Evolutionary conservation across 2,888 invertebrate genomes (phyloP).

Genomic region (Epinotia bilunana): DNA sequence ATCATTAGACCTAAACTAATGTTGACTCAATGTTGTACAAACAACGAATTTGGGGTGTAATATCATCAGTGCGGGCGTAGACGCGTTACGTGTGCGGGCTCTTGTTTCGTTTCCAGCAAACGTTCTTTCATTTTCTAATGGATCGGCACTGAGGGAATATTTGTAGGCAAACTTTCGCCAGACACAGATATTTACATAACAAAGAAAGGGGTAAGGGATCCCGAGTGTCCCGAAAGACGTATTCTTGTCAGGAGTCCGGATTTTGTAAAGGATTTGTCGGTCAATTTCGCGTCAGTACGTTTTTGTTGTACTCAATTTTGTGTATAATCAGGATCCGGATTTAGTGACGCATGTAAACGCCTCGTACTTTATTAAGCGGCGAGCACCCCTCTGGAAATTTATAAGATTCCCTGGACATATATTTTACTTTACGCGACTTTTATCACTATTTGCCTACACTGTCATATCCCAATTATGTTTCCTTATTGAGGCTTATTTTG

Average conservation of each 20-base stretch:
- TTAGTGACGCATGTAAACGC: slow-evolving; percentile 55
- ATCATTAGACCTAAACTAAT: slow-evolving; percentile 79
- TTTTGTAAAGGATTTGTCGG: slow-evolving; percentile 74
- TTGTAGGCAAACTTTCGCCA: slow-evolving; percentile 74
- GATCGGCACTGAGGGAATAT: slow-evolving; percentile 72
- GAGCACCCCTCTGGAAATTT: slow-evolving; percentile 53
- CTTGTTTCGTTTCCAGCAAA: slow-evolving; percentile 68
- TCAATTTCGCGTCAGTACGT: slow-evolving; percentile 69
- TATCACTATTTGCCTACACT: background rate
- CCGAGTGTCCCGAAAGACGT: slow-evolving; percentile 68
- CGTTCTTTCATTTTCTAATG: slow-evolving; percentile 81
- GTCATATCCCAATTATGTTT: background rate
- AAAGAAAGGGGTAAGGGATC: slow-evolving; percentile 74
- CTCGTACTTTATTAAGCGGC: slow-evolving; percentile 59
- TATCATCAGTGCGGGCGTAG: slow-evolving; percentile 56
- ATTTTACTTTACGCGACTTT: background rate
- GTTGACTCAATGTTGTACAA: slow-evolving; percentile 69
- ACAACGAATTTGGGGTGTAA: slow-evolving; percentile 67
- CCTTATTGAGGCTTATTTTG: background rate
- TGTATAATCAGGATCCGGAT: slow-evolving; percentile 60
- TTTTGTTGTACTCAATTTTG: slow-evolving; percentile 65
- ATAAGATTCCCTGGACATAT: slow-evolving; percentile 36
- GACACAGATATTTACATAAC: slow-evolving; percentile 77
- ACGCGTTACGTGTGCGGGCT: slow-evolving; percentile 50
- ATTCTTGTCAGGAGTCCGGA: slow-evolving; percentile 73